phyloP scores from a whole-genome alignment of 2,113 vertebrate species.

The Paramormyrops kingsleyae region DNA sequence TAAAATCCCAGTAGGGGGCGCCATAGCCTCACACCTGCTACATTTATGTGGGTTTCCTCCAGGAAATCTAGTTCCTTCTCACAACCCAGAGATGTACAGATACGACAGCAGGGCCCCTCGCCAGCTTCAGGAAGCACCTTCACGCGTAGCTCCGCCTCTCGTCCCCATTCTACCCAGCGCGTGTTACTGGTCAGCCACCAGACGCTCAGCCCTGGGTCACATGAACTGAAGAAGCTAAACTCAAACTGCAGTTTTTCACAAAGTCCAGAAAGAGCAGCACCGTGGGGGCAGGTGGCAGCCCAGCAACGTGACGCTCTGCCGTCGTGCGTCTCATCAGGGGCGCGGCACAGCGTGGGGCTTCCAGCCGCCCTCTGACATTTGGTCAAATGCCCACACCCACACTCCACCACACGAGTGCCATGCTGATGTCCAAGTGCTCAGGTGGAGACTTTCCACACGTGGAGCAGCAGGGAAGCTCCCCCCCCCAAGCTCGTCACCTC shows the following conservation, averaged over 20 bases:
- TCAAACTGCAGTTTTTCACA: not conserved
- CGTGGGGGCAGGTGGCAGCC: not conserved
- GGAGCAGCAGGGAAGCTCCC: not conserved
- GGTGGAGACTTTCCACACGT: not conserved
- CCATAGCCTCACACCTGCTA: not conserved
- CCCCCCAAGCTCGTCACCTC: not conserved
- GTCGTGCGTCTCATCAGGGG: not conserved
- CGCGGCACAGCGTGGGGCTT: not conserved
- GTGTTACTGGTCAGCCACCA: not conserved
- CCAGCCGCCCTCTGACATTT: not conserved
- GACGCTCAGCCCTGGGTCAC: not conserved
- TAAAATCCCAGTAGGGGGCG: not conserved
- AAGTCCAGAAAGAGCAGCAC: not conserved
- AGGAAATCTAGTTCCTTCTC: not conserved
- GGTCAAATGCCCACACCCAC: not conserved
- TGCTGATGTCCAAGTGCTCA: not conserved
- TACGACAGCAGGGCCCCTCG: not conserved
- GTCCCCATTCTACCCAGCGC: not conserved
- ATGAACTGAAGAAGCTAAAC: not conserved
- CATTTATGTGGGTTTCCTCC: not conserved
- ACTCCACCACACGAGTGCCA: not conserved
- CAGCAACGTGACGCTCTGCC: not conserved
- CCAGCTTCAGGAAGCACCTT: not conserved
- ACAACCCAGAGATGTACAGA: not conserved
- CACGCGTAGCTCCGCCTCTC: not conserved